Evolutionary conservation across 2,797 vertebrate species (phyloP).

Genomic region (Dicrostonyx torquatus): DNA sequence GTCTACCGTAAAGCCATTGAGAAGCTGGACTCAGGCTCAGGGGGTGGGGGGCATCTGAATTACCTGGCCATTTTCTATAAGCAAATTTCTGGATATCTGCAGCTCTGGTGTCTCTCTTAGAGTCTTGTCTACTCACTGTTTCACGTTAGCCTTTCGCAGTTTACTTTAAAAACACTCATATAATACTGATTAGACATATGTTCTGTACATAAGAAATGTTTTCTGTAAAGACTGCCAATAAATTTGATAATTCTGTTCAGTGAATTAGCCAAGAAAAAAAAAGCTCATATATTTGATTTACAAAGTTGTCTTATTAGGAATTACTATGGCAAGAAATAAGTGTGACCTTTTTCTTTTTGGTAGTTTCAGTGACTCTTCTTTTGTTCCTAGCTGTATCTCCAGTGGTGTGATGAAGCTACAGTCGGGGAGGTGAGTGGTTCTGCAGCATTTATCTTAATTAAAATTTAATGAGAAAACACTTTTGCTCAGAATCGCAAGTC

Average conservation of each 20-base stretch:
- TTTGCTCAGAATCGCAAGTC: conserved; percentile 91
- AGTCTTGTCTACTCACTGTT: conserved; percentile 40
- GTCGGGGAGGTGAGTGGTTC: conserved; percentile 93
- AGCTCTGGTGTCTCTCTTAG: conserved; percentile 49
- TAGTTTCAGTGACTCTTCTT: conserved; percentile 84
- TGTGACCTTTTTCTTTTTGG: conserved; percentile 77
- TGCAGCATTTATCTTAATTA: conserved; percentile 96
- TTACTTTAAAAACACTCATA: conserved; percentile 50
- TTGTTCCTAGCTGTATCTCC: conserved; percentile 94
- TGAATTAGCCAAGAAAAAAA: conserved; percentile 19
- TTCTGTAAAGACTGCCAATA: conserved; percentile 56
- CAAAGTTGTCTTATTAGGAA: conserved; percentile 71
- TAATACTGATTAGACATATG: conserved; percentile 34
- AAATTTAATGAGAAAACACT: conserved; percentile 97
- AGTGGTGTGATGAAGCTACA: conserved; percentile 98
- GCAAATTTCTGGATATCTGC: conserved; percentile 39
- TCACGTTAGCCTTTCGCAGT: conserved; percentile 45
- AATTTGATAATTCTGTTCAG: conserved; percentile 50
- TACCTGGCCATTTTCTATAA: conserved; percentile 53
- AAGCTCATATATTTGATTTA: conserved; percentile 17
- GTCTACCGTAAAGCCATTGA: conserved; percentile 45
- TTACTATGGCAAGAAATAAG: conserved; percentile 75
- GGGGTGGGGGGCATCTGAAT: conserved; percentile 18
- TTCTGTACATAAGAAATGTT: conserved; percentile 60
- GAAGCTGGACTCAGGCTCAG: conserved; percentile 3